Conservation (phyloP, 2,797 vertebrate species). For the Ambastaia sidthimunki region DNA sequence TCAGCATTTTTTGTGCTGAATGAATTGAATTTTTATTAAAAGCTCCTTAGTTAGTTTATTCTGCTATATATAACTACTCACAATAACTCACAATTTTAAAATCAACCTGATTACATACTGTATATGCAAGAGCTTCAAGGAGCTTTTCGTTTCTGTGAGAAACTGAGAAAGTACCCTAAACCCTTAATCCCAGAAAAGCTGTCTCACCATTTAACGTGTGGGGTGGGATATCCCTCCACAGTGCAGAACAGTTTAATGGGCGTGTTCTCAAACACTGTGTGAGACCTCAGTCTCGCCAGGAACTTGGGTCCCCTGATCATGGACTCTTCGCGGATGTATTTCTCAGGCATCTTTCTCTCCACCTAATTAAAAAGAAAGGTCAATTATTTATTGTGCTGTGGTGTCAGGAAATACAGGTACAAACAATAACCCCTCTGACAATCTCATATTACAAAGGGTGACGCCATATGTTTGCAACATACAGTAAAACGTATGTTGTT, state of each 20-base stretch:
- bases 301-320: constrained; percentile 91
- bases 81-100: too few species aligned
- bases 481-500: neutral
- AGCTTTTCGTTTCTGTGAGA: too few species aligned
- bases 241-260: constrained; percentile 89
- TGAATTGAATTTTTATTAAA: neutral
- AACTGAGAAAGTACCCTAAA: neutral
- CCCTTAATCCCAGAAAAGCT: neutral
- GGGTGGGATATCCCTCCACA: constrained; percentile 90
- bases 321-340: constrained; percentile 82
- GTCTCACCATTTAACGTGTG: constrained; percentile 91
- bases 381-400: neutral
- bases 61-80: neutral
- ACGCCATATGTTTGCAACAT: neutral
- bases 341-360: constrained; percentile 81
- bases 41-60: neutral
- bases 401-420: too few species aligned
- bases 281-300: constrained; percentile 88
- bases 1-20: too few species aligned
- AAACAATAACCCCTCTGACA: too few species aligned
- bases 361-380: constrained; percentile 72
- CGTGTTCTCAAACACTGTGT: constrained; percentile 92
- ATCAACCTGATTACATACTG: too few species aligned
- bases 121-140: too few species aligned
- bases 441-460: neutral